Percentiles rank a stretch among this genome's conserved stretches.
Evolutionary conservation across 2,888 invertebrate species (phyloP).

Genomic region (Harpalus rubripes): DNA sequence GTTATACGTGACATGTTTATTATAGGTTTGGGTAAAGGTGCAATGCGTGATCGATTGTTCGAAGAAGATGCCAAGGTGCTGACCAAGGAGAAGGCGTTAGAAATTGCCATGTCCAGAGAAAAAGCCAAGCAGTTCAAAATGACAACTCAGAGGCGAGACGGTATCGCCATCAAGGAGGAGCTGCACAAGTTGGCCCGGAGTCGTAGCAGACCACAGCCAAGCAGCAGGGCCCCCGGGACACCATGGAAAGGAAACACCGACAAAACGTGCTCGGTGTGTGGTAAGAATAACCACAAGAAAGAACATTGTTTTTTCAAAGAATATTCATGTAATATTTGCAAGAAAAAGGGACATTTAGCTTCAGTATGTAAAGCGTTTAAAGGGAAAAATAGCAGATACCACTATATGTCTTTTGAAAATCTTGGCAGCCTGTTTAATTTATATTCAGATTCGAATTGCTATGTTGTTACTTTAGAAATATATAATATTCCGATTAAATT

Average conservation of each 20-base stretch:
- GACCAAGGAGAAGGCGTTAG: neutral
- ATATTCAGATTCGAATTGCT: conserved; percentile 8
- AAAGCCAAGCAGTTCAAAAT: conserved; percentile 13
- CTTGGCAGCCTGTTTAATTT: neutral
- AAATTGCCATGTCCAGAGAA: conserved; percentile 11
- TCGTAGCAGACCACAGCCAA: neutral
- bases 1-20: conserved; percentile 5
- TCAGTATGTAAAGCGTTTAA: neutral
- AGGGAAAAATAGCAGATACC: neutral
- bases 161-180: conserved; percentile 10
- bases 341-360: conserved; percentile 47
- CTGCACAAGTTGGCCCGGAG: neutral
- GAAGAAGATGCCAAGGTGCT: too few species aligned
- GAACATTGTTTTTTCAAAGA: conserved; percentile 1
- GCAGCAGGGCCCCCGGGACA: neutral
- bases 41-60: conserved; percentile 28
- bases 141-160: neutral
- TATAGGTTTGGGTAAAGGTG: conserved; percentile 10
- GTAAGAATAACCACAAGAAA: neutral
- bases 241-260: neutral
- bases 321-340: conserved; percentile 4
- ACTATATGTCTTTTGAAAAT: neutral
- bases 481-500: conserved; percentile 12
- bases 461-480: conserved; percentile 13
- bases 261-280: conserved; percentile 25